Evolutionary conservation across 2,113 vertebrate species (phyloP).

Genomic region (Chroicocephalus ridibundus): DNA sequence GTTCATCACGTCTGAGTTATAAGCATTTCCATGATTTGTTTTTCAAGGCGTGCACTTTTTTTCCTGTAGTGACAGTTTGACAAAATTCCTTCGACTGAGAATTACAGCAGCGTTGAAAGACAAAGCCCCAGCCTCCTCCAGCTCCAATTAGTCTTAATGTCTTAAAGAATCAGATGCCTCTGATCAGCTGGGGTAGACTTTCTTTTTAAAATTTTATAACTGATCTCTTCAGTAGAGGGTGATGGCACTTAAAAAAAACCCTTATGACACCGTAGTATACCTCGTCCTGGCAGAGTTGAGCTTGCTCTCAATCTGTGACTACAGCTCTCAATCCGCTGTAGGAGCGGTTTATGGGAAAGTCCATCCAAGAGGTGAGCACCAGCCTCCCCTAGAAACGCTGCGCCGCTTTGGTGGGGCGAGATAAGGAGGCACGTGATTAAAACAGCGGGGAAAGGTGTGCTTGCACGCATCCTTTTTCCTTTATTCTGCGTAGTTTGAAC

Average conservation of each 20-base stretch:
- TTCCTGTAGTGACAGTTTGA: neutral
- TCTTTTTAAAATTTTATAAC: neutral
- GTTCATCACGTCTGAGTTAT: neutral
- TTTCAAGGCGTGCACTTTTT: neutral
- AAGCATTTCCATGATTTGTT: neutral
- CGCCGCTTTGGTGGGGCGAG: neutral
- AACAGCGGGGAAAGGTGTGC: neutral
- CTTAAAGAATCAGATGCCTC: neutral
- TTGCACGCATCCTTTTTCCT: neutral
- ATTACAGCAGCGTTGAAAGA: neutral
- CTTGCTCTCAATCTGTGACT: neutral
- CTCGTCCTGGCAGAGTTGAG: neutral
- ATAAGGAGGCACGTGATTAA: neutral
- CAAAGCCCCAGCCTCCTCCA: neutral
- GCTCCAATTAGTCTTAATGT: neutral
- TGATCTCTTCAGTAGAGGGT: neutral
- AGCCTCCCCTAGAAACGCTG: neutral
- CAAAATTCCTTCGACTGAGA: neutral
- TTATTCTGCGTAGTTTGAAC: neutral
- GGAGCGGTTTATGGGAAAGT: neutral
- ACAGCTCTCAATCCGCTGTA: neutral
- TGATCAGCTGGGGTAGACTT: neutral
- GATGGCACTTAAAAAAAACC: neutral
- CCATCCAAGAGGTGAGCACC: neutral
- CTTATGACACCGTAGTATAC: neutral